Conservation (phyloP, 2,888 invertebrate genomes). For the Tinea semifulvella region DNA sequence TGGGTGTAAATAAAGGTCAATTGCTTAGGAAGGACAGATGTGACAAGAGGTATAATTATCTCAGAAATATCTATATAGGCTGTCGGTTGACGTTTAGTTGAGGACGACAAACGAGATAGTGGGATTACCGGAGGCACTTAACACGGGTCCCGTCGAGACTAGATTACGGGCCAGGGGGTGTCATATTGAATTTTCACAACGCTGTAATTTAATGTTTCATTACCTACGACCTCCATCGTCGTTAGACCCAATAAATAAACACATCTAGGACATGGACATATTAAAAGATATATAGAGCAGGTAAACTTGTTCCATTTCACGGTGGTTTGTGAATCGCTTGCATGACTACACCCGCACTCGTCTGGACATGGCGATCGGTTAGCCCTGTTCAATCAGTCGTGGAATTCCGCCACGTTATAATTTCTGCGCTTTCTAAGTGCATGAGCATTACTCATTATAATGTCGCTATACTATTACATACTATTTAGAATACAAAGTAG, state of each 20-base stretch:
- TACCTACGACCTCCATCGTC: background rate
- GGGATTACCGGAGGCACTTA: slow-evolving; percentile 20
- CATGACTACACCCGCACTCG: slow-evolving; percentile 9
- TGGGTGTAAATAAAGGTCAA: slow-evolving; percentile 17
- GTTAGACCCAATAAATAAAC: background rate
- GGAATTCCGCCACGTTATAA: slow-evolving; percentile 4
- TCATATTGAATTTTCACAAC: slow-evolving; percentile 23
- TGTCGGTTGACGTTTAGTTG: slow-evolving; percentile 2
- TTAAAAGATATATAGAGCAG: too few species aligned
- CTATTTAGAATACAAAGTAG: too few species aligned
- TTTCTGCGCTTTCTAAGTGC: background rate
- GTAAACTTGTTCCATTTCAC: slow-evolving; percentile 5
- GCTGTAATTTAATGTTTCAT: slow-evolving; percentile 13
- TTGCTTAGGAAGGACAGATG: slow-evolving; percentile 16
- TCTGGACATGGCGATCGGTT: background rate
- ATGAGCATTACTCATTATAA: slow-evolving; percentile 2
- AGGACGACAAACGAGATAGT: slow-evolving; percentile 20
- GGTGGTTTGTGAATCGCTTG: background rate
- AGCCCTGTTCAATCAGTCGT: slow-evolving; percentile 12
- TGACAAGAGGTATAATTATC: slow-evolving; percentile 14
- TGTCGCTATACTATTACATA: background rate
- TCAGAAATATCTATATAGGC: slow-evolving; percentile 16
- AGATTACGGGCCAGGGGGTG: slow-evolving; percentile 21
- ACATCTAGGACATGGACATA: background rate
- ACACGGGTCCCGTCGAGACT: slow-evolving; percentile 17